Percentiles rank a stretch among this genome's conserved stretches.
These are phyloP conservation scores for Drosophila neotestacea DNA, from an alignment of 2,888 invertebrate genomes.

Conservation along the genomic window DNA sequence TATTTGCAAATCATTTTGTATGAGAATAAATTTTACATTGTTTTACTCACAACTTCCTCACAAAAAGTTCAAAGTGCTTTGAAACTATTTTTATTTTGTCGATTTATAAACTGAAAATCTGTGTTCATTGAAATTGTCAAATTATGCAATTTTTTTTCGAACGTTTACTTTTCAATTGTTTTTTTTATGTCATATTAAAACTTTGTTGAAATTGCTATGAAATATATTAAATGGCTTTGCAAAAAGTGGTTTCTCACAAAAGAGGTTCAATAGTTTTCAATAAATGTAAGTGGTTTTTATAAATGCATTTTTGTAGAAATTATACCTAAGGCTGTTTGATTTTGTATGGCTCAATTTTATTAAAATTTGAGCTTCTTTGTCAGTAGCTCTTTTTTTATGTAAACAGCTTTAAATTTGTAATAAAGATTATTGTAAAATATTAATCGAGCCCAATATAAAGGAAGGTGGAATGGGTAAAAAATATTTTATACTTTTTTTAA, in stretches of 20 bases:
- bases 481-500: neutral
- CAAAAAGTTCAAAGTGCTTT: neutral
- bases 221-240: neutral
- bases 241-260: neutral
- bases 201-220: neutral
- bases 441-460: too few species aligned
- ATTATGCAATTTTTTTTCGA: constrained; percentile 15
- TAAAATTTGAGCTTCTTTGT: too few species aligned
- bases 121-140: constrained; percentile 7
- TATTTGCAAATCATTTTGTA: constrained; percentile 23
- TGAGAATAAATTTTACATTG: constrained; percentile 8
- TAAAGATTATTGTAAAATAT: too few species aligned
- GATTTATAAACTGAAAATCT: neutral
- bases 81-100: neutral
- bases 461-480: too few species aligned
- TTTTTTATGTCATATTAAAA: neutral
- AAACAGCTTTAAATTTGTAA: too few species aligned
- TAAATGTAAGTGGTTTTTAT: neutral
- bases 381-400: too few species aligned
- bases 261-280: neutral
- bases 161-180: constrained; percentile 3
- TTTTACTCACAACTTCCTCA: constrained; percentile 4
- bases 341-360: too few species aligned
- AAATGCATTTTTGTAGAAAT: neutral
- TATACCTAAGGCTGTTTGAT: too few species aligned